phyloP scores from a whole-genome alignment of 2,888 invertebrate genomes.

The Prosapia bicincta region DNA sequence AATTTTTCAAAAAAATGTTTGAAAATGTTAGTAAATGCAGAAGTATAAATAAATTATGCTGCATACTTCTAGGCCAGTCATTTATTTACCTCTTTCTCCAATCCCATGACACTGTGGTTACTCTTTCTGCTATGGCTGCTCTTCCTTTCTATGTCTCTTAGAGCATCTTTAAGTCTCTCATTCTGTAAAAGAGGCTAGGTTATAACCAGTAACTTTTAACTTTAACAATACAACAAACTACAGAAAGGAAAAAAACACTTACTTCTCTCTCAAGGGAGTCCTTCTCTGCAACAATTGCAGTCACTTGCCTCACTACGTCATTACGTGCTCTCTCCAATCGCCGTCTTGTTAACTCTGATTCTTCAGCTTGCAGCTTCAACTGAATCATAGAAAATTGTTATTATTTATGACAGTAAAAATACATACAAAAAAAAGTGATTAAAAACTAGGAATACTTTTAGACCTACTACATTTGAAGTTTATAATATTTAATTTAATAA shows the following conservation, averaged over 20 bases:
- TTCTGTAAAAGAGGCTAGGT: conserved; percentile 52
- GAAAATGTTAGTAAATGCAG: too few relatives aligned
- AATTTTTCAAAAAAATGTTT: too few relatives aligned
- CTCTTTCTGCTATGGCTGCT: conserved; percentile 46
- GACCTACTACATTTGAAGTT: too few relatives aligned
- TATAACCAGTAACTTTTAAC: too few relatives aligned
- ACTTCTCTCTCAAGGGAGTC: conserved; percentile 57
- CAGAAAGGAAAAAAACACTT: too few relatives aligned
- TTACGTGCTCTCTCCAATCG: conserved; percentile 55
- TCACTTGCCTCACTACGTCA: conserved; percentile 57
- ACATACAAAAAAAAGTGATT: too few relatives aligned
- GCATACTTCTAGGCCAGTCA: too few relatives aligned
- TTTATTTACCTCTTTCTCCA: conserved; percentile 45
- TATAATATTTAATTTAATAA: too few relatives aligned
- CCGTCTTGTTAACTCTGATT: conserved; percentile 55
- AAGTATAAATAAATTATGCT: too few relatives aligned
- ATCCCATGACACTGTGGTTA: conserved; percentile 47
- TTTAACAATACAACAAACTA: too few relatives aligned
- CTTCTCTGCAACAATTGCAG: conserved; percentile 55
- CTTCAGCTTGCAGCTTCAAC: conserved; percentile 55
- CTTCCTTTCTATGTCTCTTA: conserved; percentile 48
- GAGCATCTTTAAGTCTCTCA: conserved; percentile 54
- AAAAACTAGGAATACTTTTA: too few relatives aligned
- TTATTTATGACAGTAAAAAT: too few relatives aligned
- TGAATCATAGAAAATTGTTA: conserved; percentile 42